These are phyloP conservation scores for Clarias gariepinus DNA, from an alignment of 2,113 vertebrate genomes.

Conservation along the genomic window DNA sequence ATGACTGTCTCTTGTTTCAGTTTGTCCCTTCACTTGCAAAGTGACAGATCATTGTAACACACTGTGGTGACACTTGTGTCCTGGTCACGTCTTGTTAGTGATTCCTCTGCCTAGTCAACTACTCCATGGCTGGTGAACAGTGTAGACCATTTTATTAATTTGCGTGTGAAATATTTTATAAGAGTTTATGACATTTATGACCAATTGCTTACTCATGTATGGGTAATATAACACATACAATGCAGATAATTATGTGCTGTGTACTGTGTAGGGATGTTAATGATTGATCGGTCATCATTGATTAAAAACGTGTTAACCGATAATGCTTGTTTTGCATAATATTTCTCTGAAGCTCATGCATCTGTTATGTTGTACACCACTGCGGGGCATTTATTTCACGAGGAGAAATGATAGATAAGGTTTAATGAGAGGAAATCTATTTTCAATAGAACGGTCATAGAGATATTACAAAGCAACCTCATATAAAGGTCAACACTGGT, in stretches of 20 bases:
- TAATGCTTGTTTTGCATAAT: no score
- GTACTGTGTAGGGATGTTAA: not conserved
- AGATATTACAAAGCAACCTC: not conserved
- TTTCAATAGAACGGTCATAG: not conserved
- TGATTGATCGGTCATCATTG: no score
- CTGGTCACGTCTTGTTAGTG: not conserved
- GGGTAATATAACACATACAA: not conserved
- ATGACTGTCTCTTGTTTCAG: not conserved
- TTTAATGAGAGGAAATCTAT: not conserved
- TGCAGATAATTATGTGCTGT: not conserved
- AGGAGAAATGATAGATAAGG: not conserved
- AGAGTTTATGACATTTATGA: no score
- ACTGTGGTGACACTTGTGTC: not conserved
- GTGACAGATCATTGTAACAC: constrained; percentile 2
- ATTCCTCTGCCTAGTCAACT: constrained; percentile 15
- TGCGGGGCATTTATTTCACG: not conserved
- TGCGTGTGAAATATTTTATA: not conserved
- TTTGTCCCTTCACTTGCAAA: not conserved
- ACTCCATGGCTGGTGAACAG: not conserved
- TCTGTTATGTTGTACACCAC: no score
- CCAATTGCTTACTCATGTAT: not conserved
- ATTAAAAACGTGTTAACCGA: no score
- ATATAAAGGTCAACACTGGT: not conserved
- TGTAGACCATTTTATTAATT: not conserved
- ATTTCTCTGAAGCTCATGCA: no score